Evolutionary conservation across 2,797 vertebrate species (phyloP).

Genomic region (Lerista edwardsae): DNA sequence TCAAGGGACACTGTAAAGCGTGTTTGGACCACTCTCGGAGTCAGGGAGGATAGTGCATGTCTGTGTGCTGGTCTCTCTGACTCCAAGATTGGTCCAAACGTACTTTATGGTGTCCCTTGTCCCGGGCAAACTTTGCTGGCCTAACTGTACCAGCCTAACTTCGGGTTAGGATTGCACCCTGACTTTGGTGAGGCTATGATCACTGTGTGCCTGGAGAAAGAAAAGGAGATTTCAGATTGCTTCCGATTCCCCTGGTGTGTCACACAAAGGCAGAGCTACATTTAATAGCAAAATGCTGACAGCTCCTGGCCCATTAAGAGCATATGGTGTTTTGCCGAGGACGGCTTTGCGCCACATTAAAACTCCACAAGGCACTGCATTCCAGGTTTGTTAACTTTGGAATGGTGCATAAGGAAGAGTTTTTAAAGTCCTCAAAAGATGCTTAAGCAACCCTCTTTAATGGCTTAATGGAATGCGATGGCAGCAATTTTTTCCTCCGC

Average conservation of each 20-base stretch:
- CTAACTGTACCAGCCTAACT: no score
- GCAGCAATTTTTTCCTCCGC: slow-evolving; percentile 24
- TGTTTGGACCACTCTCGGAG: no score
- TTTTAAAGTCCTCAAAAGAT: slow-evolving; percentile 22
- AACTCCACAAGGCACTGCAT: background rate
- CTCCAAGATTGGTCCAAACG: no score
- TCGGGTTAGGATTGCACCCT: no score
- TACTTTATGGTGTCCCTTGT: no score
- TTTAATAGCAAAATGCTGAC: background rate
- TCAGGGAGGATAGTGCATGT: no score
- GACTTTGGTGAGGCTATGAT: background rate
- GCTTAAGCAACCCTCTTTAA: slow-evolving; percentile 37
- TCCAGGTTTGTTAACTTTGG: background rate
- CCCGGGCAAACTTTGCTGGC: no score
- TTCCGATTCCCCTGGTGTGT: background rate
- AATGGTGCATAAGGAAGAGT: slow-evolving; percentile 1
- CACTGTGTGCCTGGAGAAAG: background rate
- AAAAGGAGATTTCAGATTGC: background rate
- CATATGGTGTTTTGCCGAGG: slow-evolving; percentile 1
- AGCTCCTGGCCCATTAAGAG: slow-evolving; percentile 15
- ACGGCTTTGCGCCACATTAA: background rate
- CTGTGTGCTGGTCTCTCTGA: no score
- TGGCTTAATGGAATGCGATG: background rate
- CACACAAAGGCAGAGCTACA: background rate
- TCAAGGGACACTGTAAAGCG: no score